These are phyloP conservation scores for Vidua chalybeata DNA, from an alignment of 2,113 vertebrate genomes.

Conservation along the genomic window DNA sequence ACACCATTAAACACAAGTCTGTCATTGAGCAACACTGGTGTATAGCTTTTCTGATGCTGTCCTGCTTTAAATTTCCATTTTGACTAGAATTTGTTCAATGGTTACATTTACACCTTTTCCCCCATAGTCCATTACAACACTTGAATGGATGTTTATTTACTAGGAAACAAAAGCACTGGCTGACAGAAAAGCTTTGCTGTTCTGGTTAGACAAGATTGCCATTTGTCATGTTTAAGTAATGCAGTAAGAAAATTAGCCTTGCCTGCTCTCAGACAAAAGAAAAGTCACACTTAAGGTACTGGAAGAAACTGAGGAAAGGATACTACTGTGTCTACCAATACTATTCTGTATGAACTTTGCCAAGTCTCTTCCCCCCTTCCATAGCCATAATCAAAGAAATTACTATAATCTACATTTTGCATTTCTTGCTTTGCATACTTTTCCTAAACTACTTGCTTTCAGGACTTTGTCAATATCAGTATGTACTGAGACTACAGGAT, in stretches of 20 bases:
- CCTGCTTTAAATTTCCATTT: neutral
- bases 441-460: neutral
- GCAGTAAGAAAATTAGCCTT: neutral
- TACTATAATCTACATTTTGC: neutral
- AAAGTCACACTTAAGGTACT: neutral
- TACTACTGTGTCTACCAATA: neutral
- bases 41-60: neutral
- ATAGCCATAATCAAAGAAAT: neutral
- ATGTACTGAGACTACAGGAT: neutral
- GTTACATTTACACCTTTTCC: neutral
- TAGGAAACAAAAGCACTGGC: neutral
- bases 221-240: constrained; percentile 15
- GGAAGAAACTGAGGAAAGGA: neutral
- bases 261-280: neutral
- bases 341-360: neutral
- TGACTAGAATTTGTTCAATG: neutral
- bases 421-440: neutral
- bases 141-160: neutral
- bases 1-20: neutral
- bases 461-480: neutral
- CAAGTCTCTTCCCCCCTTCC: neutral
- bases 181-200: neutral
- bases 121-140: neutral
- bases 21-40: neutral
- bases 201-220: constrained; percentile 18